Conservation (phyloP, 2,113 vertebrate genomes). For the Microtus richardsoni region DNA sequence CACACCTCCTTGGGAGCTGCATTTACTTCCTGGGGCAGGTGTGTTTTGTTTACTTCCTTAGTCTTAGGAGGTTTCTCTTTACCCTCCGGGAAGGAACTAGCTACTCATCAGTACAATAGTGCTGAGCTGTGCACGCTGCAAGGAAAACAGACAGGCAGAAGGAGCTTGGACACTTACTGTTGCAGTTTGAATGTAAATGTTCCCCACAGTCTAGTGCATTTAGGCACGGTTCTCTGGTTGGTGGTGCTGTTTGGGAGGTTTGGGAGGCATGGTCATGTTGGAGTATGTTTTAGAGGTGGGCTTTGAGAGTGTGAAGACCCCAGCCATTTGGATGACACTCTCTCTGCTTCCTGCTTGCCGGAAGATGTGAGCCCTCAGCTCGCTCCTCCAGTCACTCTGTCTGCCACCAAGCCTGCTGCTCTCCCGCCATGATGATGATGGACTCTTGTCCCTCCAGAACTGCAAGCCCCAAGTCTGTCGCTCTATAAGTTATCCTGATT, state of each 20-base stretch:
- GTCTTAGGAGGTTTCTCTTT: not conserved
- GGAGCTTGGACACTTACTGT: not conserved
- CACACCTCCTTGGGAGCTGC: not conserved
- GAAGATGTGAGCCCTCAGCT: not conserved
- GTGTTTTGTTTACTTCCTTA: not conserved
- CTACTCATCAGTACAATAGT: not conserved
- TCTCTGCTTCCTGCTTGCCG: not conserved
- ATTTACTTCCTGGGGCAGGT: not conserved
- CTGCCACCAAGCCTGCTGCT: not conserved
- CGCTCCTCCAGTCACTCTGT: not conserved
- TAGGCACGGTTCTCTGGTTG: not conserved
- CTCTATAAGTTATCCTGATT: not conserved
- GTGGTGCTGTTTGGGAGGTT: not conserved
- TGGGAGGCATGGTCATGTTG: not conserved
- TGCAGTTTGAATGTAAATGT: not conserved
- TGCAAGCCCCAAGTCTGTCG: too few relatives aligned
- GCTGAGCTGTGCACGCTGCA: not conserved
- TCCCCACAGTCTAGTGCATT: not conserved
- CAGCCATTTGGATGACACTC: not conserved
- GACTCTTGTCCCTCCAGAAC: not conserved
- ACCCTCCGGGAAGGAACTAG: not conserved
- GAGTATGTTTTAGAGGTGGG: not conserved
- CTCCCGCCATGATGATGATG: not conserved
- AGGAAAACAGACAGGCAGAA: not conserved
- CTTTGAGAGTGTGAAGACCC: not conserved